Percentiles rank a stretch among this genome's conserved stretches.
These are phyloP conservation scores for Tiphia femorata DNA, from an alignment of 2,888 invertebrate species.

Conservation along the genomic window DNA sequence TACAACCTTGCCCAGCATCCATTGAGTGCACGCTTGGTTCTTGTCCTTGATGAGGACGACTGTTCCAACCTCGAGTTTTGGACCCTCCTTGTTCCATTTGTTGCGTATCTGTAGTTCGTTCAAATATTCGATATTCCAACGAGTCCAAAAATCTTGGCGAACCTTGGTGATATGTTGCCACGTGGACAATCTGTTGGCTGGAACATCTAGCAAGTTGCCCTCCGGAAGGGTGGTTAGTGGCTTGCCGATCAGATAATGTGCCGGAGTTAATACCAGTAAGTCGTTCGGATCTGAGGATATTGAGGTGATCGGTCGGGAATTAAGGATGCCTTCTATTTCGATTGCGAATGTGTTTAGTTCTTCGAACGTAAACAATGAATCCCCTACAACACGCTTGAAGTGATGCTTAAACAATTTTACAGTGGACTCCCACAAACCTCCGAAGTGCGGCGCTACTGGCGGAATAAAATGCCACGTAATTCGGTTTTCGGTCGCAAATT, in stretches of 20 bases:
- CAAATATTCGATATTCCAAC: too few relatives aligned
- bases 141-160: neutral
- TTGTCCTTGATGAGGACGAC: too few relatives aligned
- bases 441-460: conserved; percentile 47
- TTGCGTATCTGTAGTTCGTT: too few relatives aligned
- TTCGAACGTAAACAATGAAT: conserved; percentile 30
- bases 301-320: too few relatives aligned
- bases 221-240: conserved; percentile 35
- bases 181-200: conserved; percentile 11
- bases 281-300: conserved; percentile 36
- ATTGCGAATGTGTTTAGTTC: conserved; percentile 22
- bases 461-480: conserved; percentile 44
- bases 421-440: conserved; percentile 30
- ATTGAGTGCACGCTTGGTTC: too few relatives aligned
- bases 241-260: conserved; percentile 39
- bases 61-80: too few relatives aligned
- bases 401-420: conserved; percentile 52
- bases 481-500: neutral
- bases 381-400: too few relatives aligned
- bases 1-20: too few relatives aligned
- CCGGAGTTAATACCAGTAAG: conserved; percentile 39
- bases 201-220: conserved; percentile 1
- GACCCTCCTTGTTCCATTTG: too few relatives aligned
- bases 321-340: conserved; percentile 38
- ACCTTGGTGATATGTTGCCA: conserved; percentile 15